Evolutionary conservation across 2,113 vertebrate genomes (phyloP), one percentile per base, ranked within the genome.

Genomic region (Meles meles): DNA sequence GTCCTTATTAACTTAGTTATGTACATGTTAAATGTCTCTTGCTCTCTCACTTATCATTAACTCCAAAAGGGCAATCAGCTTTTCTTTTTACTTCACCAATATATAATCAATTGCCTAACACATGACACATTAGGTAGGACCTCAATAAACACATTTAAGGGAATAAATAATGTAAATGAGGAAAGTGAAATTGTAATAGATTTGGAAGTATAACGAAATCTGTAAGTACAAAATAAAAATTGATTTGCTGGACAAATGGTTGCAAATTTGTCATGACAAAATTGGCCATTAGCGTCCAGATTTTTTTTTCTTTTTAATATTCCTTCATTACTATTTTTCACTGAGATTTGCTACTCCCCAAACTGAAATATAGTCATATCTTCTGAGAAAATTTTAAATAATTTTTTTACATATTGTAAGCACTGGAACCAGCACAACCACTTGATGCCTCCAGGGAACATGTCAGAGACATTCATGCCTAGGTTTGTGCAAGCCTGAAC

Each of bases 221-320:
- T 80, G 1, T 11, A 63, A 44, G 13, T 77, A 1, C 47, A 76
- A 94, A n/a, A n/a, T n/a, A n/a, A n/a, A n/a, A n/a, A n/a, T n/a
- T n/a, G n/a, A n/a, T n/a, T n/a, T n/a, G n/a, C n/a, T n/a, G n/a
- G 85, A 77, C 21, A 81, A 76, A 61, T 12, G 2, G 21, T 7
- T 89, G 8, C 15, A 92, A 88, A 97, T 82, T 82, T 9, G 74
- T 94, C 25, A 69, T n/a, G n/a, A n/a, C n/a, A n/a, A n/a, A n/a
- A n/a, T n/a, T n/a, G n/a, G n/a, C n/a, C n/a, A n/a, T n/a, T n/a
- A n/a, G n/a, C n/a, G n/a, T n/a, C n/a, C n/a, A n/a, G n/a, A n/a
- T n/a, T n/a, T n/a, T n/a, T n/a, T n/a, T n/a, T n/a, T n/a, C n/a
- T n/a, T 65, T 88, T 49, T 0, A 44, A 10, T 63, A n/a, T 0